Conservation (phyloP, 23 tunicate species). For the Diplosoma virens region DNA sequence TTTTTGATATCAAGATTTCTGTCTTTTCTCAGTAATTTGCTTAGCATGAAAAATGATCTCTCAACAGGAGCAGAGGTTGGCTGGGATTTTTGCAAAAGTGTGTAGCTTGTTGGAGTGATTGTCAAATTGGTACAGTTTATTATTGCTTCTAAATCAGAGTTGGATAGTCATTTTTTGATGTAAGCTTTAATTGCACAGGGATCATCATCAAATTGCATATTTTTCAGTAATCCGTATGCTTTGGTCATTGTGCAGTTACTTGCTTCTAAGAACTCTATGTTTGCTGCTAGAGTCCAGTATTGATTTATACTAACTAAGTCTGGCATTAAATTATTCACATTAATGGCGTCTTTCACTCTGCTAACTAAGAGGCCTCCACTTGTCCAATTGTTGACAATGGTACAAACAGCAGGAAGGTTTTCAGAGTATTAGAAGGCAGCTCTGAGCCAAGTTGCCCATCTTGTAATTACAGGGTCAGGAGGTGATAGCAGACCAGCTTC, state of each 20-base stretch:
- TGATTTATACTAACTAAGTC: not conserved
- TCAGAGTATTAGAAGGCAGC: not conserved
- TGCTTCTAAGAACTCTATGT: constrained; percentile 24
- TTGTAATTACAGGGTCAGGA: constrained; percentile 15
- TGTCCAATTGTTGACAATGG: constrained; percentile 29
- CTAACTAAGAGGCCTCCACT: no score
- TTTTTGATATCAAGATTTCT: constrained; percentile 4
- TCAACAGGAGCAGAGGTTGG: constrained; percentile 30
- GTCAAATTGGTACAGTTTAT: constrained; percentile 31
- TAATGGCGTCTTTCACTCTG: no score
- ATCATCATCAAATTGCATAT: constrained; percentile 24
- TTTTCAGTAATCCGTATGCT: constrained; percentile 9
- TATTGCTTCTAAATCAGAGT: constrained; percentile 26
- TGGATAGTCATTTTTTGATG: constrained; percentile 24
- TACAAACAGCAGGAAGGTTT: constrained; percentile 23
- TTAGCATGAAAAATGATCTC: constrained; percentile 25
- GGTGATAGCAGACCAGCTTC: constrained; percentile 26
- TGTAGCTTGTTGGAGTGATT: constrained; percentile 18
- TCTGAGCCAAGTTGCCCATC: constrained; percentile 22
- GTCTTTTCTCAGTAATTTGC: constrained; percentile 23
- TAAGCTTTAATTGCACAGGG: constrained; percentile 32
- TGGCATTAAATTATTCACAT: no score
- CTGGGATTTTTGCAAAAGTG: constrained; percentile 27
- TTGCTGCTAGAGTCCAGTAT: not conserved
- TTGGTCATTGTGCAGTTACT: constrained; percentile 17